Base-by-base conservation (phyloP, 1,140 invertebrate genomes). In the Zaprionus tsacasi region DNA sequence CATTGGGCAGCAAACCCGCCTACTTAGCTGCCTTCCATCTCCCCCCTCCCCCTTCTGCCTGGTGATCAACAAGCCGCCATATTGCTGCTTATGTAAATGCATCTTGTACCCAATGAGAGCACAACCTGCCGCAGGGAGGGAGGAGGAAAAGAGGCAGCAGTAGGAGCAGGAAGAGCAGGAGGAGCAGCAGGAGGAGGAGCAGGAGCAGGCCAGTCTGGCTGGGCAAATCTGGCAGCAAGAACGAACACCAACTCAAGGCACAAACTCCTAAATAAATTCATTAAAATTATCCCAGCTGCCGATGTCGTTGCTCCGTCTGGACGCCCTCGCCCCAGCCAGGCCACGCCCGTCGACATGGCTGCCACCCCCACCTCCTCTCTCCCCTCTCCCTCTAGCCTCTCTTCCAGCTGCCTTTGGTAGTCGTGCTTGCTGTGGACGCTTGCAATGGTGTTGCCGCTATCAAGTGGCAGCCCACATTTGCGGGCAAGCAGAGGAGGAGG, bases 391-490 rank as follows among this genome's bases (percentile, higher is more conserved):
- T 30, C 35, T 21, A 30, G 1, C 17, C n/a, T 27, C 70, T 33
- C 40, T 43, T 10, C 40, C 40, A 45, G n/a, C 13, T 30, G n/a
- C 33, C 30, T 45, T 43, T 50, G 45, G 40, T n/a, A 2, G 27
- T 30, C 27, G 27, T 5, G 27, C 57, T 64, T 61, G 48, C 15
- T 45, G 40, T 45, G 40, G 40, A 45, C 13, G 40, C n/a, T 45
- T 45, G 15, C 54, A 40, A 58, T 45, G 50, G 58, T 68, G 69
- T 82, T 86, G 83, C 80, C 83, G 83, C 83, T 70, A 88, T 88
- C 83, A 87, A 87, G 85, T 88, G 83, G 85, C 85, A 89, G 69
- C 85, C 85, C 85, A 89, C 86, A 89, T 76, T 89, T 89, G 85
- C 69, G 85, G 83, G 67, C 71, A 67, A 45, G 54, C 43, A 15